Conservation (phyloP, 2,113 vertebrate genomes). For the Alaudala cheleensis region DNA sequence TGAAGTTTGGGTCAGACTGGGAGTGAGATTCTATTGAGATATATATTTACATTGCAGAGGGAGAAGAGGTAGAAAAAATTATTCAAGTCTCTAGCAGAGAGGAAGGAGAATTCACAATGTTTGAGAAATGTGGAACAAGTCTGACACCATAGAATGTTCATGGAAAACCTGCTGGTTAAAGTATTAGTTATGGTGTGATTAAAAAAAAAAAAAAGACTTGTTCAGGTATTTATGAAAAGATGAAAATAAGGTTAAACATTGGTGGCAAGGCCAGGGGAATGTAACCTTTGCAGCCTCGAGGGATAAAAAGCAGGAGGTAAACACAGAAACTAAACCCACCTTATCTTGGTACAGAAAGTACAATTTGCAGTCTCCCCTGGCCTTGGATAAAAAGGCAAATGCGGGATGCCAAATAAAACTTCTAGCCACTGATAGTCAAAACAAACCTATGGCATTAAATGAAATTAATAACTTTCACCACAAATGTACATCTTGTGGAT, state of each 20-base stretch:
- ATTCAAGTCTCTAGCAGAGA: not conserved
- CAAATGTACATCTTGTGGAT: not conserved
- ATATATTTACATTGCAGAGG: not conserved
- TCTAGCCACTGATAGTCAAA: not conserved
- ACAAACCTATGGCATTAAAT: not conserved
- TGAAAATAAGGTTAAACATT: not conserved
- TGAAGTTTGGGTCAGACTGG: not conserved
- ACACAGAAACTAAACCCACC: not conserved
- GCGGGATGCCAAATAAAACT: not conserved
- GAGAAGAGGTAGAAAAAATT: not conserved
- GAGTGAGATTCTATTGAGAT: not conserved
- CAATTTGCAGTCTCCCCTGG: not conserved
- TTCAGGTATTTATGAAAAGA: not conserved
- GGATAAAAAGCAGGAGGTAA: not conserved
- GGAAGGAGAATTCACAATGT: not conserved
- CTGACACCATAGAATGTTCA: not conserved
- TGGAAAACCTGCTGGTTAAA: not conserved
- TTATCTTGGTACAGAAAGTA: conserved; percentile 18
- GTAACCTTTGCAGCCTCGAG: not conserved
- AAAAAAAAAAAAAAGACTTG: not conserved
- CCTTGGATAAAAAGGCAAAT: not conserved
- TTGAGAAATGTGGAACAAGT: not conserved
- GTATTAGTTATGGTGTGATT: not conserved
- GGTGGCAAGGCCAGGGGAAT: not conserved
- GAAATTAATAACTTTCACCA: not conserved